phyloP scores from a whole-genome alignment of 1,140 invertebrate species.

The Drosophila rufa region DNA sequence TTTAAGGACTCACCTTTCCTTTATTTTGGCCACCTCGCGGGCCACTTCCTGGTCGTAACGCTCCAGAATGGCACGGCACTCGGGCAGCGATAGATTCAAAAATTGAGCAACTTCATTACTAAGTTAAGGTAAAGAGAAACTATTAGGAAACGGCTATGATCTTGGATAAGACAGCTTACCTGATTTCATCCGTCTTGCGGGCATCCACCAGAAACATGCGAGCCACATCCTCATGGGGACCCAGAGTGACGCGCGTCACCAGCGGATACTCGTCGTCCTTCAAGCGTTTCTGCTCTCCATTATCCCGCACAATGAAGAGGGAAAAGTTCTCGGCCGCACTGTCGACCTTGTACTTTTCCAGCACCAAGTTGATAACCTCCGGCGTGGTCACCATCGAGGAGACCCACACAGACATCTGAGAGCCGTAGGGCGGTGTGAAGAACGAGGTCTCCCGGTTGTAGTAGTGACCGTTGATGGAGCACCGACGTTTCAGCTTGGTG shows the following conservation, averaged over 20 bases:
- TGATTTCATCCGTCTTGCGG: slow-evolving; percentile 90
- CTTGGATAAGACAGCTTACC: slow-evolving; percentile 63
- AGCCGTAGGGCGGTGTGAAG: slow-evolving; percentile 94
- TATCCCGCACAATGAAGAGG: slow-evolving; percentile 92
- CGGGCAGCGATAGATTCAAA: slow-evolving; percentile 91
- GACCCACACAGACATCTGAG: slow-evolving; percentile 94
- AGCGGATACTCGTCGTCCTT: slow-evolving; percentile 93
- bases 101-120: slow-evolving; percentile 92
- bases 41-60: slow-evolving; percentile 93
- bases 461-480: slow-evolving; percentile 95
- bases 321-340: slow-evolving; percentile 92
- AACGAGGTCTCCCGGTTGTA: slow-evolving; percentile 95
- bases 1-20: slow-evolving; percentile 88
- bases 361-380: slow-evolving; percentile 93
- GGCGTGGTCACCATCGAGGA: slow-evolving; percentile 92
- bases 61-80: slow-evolving; percentile 92
- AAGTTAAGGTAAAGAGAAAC: background rate
- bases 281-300: slow-evolving; percentile 92
- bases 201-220: slow-evolving; percentile 93
- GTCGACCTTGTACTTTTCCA: slow-evolving; percentile 95
- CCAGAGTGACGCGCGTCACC: slow-evolving; percentile 90
- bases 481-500: slow-evolving; percentile 90
- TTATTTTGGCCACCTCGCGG: slow-evolving; percentile 89
- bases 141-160: background rate
- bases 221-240: slow-evolving; percentile 93